phyloP scores from a whole-genome alignment of 2,888 invertebrate species.

The Drosophila picticornis region DNA sequence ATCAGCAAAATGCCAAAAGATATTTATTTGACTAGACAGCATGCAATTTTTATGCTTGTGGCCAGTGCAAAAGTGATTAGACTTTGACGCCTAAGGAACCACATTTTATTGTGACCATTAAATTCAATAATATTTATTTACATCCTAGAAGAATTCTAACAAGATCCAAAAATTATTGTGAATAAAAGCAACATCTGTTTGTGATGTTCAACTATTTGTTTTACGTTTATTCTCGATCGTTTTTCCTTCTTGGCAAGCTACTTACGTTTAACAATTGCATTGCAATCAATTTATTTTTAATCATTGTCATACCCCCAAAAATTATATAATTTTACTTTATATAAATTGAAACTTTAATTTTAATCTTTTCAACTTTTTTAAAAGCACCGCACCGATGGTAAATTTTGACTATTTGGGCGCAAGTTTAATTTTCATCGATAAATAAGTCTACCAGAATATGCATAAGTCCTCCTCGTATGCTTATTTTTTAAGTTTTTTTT shows the following conservation, averaged over 20 bases:
- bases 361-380: background rate
- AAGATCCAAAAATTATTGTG: background rate
- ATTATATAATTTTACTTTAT: background rate
- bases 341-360: too few relatives aligned
- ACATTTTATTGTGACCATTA: background rate
- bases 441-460: background rate
- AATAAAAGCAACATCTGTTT: background rate
- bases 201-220: background rate
- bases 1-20: slow-evolving; percentile 24
- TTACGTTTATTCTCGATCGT: background rate
- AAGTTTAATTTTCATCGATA: background rate
- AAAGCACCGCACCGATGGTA: background rate
- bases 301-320: background rate
- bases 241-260: background rate
- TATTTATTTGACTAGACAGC: slow-evolving; percentile 42
- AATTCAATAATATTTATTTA: background rate
- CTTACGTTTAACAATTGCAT: background rate
- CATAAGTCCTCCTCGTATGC: background rate
- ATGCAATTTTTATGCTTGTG: slow-evolving; percentile 11
- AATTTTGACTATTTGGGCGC: background rate
- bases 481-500: background rate
- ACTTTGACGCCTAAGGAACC: background rate
- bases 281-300: background rate
- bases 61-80: slow-evolving; percentile 19
- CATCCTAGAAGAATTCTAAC: background rate